Percentiles rank a stretch among this genome's conserved stretches.
Evolutionary conservation across 2,113 vertebrate species (phyloP).

Genomic region (Myotis brandtii): DNA sequence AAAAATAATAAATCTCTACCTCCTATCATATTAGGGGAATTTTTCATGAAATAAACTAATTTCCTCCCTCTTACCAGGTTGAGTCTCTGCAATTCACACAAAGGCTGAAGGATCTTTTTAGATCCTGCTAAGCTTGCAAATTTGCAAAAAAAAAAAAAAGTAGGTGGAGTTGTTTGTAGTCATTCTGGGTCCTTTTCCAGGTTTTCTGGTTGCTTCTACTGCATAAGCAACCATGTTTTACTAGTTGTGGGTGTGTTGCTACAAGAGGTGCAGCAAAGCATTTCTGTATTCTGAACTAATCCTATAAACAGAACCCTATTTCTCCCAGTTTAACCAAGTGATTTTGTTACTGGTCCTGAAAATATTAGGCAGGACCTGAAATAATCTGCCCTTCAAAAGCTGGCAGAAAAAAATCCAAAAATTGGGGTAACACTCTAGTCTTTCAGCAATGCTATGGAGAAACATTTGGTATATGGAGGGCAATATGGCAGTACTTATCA

Average conservation of each 20-base stretch:
- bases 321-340: neutral
- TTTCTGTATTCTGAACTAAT: constrained; percentile 12
- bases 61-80: neutral
- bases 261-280: constrained; percentile 20
- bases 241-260: constrained; percentile 22
- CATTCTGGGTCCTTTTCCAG: constrained; percentile 32
- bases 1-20: neutral
- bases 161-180: constrained; percentile 25
- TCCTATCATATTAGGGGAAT: neutral
- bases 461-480: neutral
- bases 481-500: neutral
- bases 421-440: neutral
- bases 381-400: constrained; percentile 26
- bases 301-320: neutral
- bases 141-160: neutral
- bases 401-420: neutral
- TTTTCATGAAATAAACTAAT: neutral
- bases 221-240: constrained; percentile 20
- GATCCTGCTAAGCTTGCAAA: constrained; percentile 54
- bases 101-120: constrained; percentile 26
- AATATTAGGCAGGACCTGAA: constrained; percentile 16
- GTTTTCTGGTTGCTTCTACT: neutral
- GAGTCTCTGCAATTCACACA: constrained; percentile 29
- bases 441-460: neutral
- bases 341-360: neutral